These are phyloP conservation scores for Labeo calbasu DNA, from an alignment of 2,797 vertebrate species.

Conservation along the genomic window DNA sequence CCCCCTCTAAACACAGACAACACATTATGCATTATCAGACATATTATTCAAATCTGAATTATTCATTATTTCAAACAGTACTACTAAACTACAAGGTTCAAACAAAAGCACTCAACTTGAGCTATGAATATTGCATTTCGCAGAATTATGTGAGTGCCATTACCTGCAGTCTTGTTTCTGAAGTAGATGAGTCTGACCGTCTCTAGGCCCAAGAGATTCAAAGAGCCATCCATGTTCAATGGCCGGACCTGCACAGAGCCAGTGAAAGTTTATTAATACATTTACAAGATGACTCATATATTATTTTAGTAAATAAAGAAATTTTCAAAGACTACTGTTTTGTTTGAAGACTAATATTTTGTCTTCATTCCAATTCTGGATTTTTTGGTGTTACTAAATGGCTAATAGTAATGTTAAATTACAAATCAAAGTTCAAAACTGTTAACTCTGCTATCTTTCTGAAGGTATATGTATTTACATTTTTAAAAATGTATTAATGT, in stretches of 20 bases:
- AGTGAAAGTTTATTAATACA: background rate
- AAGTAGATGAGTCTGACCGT: constrained; percentile 96
- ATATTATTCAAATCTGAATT: constrained; percentile 23
- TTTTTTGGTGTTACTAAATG: background rate
- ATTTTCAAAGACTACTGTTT: no score
- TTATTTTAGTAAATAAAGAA: background rate
- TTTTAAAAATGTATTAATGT: no score
- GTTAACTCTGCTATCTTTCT: no score
- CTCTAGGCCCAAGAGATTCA: constrained; percentile 93
- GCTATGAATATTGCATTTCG: constrained; percentile 29
- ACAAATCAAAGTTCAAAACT: background rate
- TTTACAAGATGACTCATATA: background rate
- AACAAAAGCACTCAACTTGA: background rate
- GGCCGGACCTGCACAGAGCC: constrained; percentile 85
- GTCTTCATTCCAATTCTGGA: background rate
- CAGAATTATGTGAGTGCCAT: constrained; percentile 54
- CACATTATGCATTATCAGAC: constrained; percentile 28
- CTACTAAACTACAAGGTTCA: background rate
- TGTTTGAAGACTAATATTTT: background rate
- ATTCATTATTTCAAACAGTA: constrained; percentile 19
- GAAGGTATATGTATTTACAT: no score
- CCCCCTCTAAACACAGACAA: constrained; percentile 83
- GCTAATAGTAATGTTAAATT: background rate
- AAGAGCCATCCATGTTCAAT: constrained; percentile 91
- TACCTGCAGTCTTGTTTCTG: constrained; percentile 97